These are phyloP conservation scores for Acheta domesticus DNA, from an alignment of 2,888 invertebrate species.

Conservation along the genomic window DNA sequence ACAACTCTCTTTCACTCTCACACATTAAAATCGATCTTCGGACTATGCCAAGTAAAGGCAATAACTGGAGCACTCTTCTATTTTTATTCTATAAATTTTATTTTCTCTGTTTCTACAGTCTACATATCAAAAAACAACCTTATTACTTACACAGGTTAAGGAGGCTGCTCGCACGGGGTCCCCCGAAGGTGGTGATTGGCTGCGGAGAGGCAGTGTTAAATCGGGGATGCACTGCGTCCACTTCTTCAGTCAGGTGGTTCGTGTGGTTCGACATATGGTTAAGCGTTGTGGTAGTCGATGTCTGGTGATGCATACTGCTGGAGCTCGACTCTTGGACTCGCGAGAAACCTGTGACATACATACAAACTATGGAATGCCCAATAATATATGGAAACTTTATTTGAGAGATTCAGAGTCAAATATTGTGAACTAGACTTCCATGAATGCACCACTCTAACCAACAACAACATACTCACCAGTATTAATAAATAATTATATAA, in stretches of 20 bases:
- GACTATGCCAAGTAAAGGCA: too few relatives aligned
- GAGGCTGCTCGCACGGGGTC: background rate
- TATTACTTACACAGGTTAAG: background rate
- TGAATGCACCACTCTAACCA: too few relatives aligned
- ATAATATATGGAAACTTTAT: background rate
- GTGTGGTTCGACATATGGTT: conserved; percentile 18
- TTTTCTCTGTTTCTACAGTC: background rate
- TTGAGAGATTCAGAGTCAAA: too few relatives aligned
- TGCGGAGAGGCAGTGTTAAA: conserved; percentile 39
- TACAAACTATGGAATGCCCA: background rate
- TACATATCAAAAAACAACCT: background rate
- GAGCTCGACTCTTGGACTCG: conserved; percentile 19
- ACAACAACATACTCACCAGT: too few relatives aligned
- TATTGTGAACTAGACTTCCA: too few relatives aligned
- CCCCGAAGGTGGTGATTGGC: background rate
- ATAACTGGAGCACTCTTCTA: too few relatives aligned
- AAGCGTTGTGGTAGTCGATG: conserved; percentile 22
- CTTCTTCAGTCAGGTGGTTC: conserved; percentile 23
- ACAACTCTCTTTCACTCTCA: too few relatives aligned
- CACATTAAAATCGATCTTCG: too few relatives aligned
- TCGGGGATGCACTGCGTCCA: conserved; percentile 42
- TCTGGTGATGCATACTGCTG: conserved; percentile 22
- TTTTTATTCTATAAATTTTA: too few relatives aligned
- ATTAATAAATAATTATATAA: too few relatives aligned
- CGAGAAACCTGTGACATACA: background rate